Percentiles rank a stretch among this genome's conserved stretches.
phyloP scores from a whole-genome alignment of 2,113 vertebrate genomes.

The Odontophorus gujanensis region DNA sequence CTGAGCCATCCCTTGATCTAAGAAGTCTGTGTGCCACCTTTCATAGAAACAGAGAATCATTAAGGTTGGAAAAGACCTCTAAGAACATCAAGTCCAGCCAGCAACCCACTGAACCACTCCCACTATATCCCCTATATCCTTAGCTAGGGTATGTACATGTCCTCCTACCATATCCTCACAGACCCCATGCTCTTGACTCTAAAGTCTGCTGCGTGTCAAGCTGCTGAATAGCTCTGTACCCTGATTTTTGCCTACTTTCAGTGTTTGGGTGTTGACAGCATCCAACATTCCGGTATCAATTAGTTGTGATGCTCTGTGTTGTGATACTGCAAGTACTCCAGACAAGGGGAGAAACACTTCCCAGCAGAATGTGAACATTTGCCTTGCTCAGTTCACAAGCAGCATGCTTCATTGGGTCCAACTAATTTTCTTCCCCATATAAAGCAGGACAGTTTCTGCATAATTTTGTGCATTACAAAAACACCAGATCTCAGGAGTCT shows the following conservation, averaged over 20 bases:
- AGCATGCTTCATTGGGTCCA: background rate
- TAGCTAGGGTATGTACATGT: background rate
- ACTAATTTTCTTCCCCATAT: constrained; percentile 46
- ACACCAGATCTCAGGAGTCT: constrained; percentile 7
- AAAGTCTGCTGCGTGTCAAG: background rate
- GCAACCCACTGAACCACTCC: too few species aligned
- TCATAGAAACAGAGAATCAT: background rate
- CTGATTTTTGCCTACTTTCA: constrained; percentile 39
- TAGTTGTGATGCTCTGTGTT: background rate
- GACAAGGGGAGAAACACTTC: constrained; percentile 51
- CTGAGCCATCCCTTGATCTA: background rate
- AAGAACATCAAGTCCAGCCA: background rate
- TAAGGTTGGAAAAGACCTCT: background rate
- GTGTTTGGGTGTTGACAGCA: constrained; percentile 26
- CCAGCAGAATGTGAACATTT: constrained; percentile 53
- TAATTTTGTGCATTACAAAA: constrained; percentile 37
- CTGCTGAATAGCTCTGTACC: background rate
- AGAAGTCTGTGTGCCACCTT: background rate
- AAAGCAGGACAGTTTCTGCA: constrained; percentile 49
- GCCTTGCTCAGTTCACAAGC: constrained; percentile 5
- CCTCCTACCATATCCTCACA: background rate
- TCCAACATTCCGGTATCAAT: constrained; percentile 8
- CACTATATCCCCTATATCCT: background rate
- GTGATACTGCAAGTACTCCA: background rate
- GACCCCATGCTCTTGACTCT: constrained; percentile 6